Base-by-base conservation (phyloP, 2,113 vertebrate species). In the Hemiscyllium ocellatum region DNA sequence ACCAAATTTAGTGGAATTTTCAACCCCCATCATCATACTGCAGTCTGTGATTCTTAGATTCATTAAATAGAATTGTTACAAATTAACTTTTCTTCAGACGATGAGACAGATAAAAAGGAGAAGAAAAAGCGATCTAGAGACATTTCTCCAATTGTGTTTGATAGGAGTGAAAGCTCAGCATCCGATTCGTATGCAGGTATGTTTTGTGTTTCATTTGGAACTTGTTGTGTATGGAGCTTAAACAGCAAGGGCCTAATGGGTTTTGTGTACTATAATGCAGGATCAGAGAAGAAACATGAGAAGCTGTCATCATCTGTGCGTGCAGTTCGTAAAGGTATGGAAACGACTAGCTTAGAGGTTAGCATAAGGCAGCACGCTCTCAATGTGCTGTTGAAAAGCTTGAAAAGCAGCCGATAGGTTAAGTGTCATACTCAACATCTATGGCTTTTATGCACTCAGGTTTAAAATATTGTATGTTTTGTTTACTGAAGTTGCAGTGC, bases 261-360 rank as follows among this genome's bases (percentile, higher is more conserved):
- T 72, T 95, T 95, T 95, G 69, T 95, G 69, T 95, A 95, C 94
- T 95, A 42, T 95, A 98, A 98, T 97, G 96, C 97, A 99, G 99
- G 98, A 97, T 99, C 99, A 96, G 98, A 99, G 98, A 99, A 99
- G 98, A 99, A 99, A 97, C 98, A 98, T 96, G 99, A 99, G 97
- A 99, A 99, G 98, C 98, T 99, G 97, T 98, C 99, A 61, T 99
- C 99, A 85, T 99, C 99, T 19, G 99, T 99, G 96, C 98, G 99
- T 98, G 99, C 99, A 96, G 99, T 99, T 97, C 98, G 99, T 97
- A 99, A 99, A 98, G 99, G 99, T 98, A 98, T 98, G 95, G 95
- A 85, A 86, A 70, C 80, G 17, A 95, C 15, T 47, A 87, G 76
- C 22, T 86, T 95, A 56, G 95, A 66, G 95, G 78, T 95, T 65